Percentiles rank a stretch among this genome's conserved stretches.
These are phyloP conservation scores for Drosophila saltans DNA, from an alignment of 1,140 invertebrate species.

Conservation along the genomic window DNA sequence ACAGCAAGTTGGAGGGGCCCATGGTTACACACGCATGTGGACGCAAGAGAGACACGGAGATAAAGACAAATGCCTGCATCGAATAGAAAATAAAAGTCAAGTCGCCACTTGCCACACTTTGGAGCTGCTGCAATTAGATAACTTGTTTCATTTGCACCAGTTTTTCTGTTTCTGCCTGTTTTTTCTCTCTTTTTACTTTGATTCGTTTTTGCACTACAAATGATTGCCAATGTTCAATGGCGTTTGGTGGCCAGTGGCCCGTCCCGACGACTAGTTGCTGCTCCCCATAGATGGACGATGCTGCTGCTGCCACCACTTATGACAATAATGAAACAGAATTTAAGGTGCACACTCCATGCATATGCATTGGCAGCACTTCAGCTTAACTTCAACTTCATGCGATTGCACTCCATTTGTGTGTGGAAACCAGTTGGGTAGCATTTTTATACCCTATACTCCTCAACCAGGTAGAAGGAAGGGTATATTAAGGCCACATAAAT, in stretches of 20 bases:
- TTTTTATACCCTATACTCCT: conserved; percentile 50
- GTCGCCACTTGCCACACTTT: conserved; percentile 76
- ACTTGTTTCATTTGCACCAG: conserved; percentile 79
- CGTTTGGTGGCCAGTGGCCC: conserved; percentile 52
- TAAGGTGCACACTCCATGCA: conserved; percentile 69
- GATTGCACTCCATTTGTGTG: conserved; percentile 18
- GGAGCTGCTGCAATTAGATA: conserved; percentile 77
- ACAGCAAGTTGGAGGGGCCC: conserved; percentile 30
- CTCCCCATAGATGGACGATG: conserved; percentile 28
- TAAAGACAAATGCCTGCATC: conserved; percentile 39
- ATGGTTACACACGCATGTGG: conserved; percentile 1
- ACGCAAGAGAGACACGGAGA: conserved; percentile 12
- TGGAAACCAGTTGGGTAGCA: conserved; percentile 78
- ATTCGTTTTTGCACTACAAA: conserved; percentile 46
- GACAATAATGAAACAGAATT: conserved; percentile 78
- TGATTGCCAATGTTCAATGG: conserved; percentile 81
- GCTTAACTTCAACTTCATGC: neutral
- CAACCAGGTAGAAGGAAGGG: conserved; percentile 4
- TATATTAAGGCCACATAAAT: neutral
- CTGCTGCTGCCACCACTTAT: conserved; percentile 63
- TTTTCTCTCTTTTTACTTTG: conserved; percentile 18
- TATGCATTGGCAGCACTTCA: conserved; percentile 4
- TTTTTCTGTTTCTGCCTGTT: conserved; percentile 37
- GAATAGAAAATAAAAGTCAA: conserved; percentile 81
- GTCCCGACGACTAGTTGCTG: conserved; percentile 11